These are phyloP conservation scores for Prosopocoilus inquinatus DNA, from an alignment of 2,888 invertebrate species.

Conservation along the genomic window DNA sequence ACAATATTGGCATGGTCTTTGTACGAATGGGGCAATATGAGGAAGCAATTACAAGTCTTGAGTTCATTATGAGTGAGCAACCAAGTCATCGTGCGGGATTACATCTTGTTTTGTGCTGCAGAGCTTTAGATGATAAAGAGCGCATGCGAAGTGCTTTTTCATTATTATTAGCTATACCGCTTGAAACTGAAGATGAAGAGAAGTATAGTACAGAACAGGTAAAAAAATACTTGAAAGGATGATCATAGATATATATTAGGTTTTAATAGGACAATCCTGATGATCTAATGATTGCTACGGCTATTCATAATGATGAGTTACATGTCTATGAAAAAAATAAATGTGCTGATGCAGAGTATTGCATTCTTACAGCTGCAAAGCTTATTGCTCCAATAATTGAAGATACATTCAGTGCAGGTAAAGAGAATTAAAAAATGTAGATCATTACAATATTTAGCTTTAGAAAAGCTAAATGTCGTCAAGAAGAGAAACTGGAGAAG, in stretches of 20 bases:
- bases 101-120: constrained; percentile 85
- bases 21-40: constrained; percentile 95
- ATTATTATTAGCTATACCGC: constrained; percentile 82
- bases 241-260: background rate
- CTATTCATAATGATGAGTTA: constrained; percentile 74
- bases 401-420: constrained; percentile 64
- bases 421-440: background rate
- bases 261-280: constrained; percentile 47
- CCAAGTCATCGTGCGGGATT: constrained; percentile 75
- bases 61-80: constrained; percentile 96
- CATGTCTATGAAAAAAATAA: constrained; percentile 70
- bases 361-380: constrained; percentile 82
- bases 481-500: too few relatives aligned
- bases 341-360: constrained; percentile 73
- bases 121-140: constrained; percentile 86
- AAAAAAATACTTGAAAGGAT: constrained; percentile 1
- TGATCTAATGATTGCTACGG: constrained; percentile 54
- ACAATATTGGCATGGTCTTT: constrained; percentile 93
- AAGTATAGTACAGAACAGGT: constrained; percentile 57
- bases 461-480: too few relatives aligned
- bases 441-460: too few relatives aligned
- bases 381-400: constrained; percentile 85
- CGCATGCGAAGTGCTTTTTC: constrained; percentile 92
- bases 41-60: constrained; percentile 95
- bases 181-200: constrained; percentile 79